Evolutionary conservation across 2,797 vertebrate species (phyloP), one percentile per base, ranked within the genome.

Genomic region (Acanthiza pusilla): DNA sequence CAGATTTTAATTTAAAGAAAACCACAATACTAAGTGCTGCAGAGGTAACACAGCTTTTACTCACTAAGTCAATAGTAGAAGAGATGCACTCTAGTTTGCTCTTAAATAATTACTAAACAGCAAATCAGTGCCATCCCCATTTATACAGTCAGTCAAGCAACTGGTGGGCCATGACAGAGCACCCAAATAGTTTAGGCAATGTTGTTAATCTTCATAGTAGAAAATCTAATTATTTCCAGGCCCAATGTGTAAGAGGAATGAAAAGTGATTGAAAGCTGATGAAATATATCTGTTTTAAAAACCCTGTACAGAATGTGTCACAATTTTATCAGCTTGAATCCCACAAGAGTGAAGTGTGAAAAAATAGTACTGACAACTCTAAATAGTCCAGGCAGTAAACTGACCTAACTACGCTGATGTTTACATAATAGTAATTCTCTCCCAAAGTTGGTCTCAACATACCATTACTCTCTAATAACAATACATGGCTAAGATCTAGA

Each of bases 181-280:
- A 4, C 3, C 4, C 15, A 43, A 57, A 66, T 4, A 20, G 18
- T 62, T 94, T 36, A 93, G 79, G 88, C 82, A 93, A 63, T 87
- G 50, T 21, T 79, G 29, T 75, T 85, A 62, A 85, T 58, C 53
- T 68, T 80, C 47, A 89, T 7, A 60, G 68, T 48, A 87, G 60
- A 91, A 96, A 95, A 86, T 7, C 34, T 10, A 80, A 91, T 62
- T 78, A 17, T 45, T 95, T 89, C 96, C 93, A 94, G 77, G 65
- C 16, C 13, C 13, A 93, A 36, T 21, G n/a, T 27, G 45, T 79
- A 73, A 76, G 47, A 89, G 68, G 53, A 68, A 18, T 63, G 11
- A 23, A 42, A 80, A 89, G 9, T 9, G 7, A 66, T 3, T 48
- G 23, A 55, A 88, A 73, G 34, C 14, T 78, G 13, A n/a, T 60